A percentile compares a stretch with the other conserved stretches of the same genome.
Conservation (phyloP, 1,140 invertebrate genomes). For the Palaemon carinicauda region DNA sequence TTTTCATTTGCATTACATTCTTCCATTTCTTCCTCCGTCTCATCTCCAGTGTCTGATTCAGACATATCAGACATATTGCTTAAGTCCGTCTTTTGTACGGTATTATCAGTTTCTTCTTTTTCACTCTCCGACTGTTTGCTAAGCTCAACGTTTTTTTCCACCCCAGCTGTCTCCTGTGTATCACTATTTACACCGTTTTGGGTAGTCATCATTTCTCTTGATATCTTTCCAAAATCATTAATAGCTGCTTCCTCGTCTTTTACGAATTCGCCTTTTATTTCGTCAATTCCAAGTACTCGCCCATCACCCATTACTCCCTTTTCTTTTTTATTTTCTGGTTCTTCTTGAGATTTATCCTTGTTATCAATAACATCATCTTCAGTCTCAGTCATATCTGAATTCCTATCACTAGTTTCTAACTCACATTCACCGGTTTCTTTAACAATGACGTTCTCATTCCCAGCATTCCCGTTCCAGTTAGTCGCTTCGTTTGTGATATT, state of each 20-base stretch:
- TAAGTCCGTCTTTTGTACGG: neutral
- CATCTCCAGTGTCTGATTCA: neutral
- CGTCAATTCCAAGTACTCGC: neutral
- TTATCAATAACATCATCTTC: neutral
- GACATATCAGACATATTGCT: too few relatives aligned
- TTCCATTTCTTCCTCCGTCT: neutral
- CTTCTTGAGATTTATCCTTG: neutral
- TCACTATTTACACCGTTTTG: neutral
- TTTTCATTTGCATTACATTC: too few relatives aligned
- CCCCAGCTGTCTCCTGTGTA: neutral
- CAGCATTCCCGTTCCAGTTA: neutral
- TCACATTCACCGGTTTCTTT: neutral
- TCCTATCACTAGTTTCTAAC: neutral
- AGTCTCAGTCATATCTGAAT: neutral
- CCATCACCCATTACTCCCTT: neutral
- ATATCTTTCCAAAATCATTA: neutral
- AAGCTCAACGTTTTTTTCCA: neutral
- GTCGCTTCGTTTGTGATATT: neutral
- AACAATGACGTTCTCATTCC: neutral
- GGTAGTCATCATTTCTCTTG: neutral
- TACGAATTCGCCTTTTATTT: neutral
- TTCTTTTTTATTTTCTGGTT: neutral
- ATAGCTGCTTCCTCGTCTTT: neutral
- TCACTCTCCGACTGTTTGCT: too few relatives aligned
- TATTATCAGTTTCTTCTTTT: neutral